Evolutionary conservation across 2,888 invertebrate species (phyloP), one percentile per base, ranked within the genome.

Genomic region (Hedya salicella): DNA sequence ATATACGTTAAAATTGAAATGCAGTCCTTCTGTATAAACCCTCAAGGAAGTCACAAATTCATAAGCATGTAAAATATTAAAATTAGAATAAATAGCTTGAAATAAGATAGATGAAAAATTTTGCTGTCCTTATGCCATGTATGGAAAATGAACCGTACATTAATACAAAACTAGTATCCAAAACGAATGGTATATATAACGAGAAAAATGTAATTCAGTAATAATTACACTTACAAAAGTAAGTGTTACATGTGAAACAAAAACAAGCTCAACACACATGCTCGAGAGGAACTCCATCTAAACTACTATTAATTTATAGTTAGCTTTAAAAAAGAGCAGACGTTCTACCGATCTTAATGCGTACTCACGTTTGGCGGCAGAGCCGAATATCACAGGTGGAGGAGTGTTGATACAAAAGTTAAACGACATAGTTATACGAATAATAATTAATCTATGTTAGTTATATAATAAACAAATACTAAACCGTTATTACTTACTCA

Each of bases 291-390:
- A 5, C 9, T 9, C 9, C 0, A 36, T 9, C 1, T 9, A 36
- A 36, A 36, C 11, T 36, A 36, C 11, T 36, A 9, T 36, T 9
- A 8, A 36, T 36, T 36, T 9, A 6, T 13, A 36, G 36, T 11
- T 3, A 36, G 36, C 36, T 8, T 11, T 36, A 36, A 5, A 9
- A 9, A 25, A 25, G 36, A 11, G 0, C 36, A 36, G 1, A 36
- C 6, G 9, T 36, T 6, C 9, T 36, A 36, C 3, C 4, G 8
- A 57, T 52, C 3, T 52, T 60, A 30, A 53, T 30, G 36, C 50
- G 42, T 54, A 83, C 93, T 92, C 84, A 94, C 94, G 93, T 91
- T 94, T 94, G 17, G 93, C 88, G 69, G 93, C 89, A 52, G 92
- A 83, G 14, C 93, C 94, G 68, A 94, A 89, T 36, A 83, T 82